A percentile compares a stretch with the other conserved stretches of the same genome.
Conservation (phyloP, 2,113 vertebrate species). For the Podiceps cristatus region DNA sequence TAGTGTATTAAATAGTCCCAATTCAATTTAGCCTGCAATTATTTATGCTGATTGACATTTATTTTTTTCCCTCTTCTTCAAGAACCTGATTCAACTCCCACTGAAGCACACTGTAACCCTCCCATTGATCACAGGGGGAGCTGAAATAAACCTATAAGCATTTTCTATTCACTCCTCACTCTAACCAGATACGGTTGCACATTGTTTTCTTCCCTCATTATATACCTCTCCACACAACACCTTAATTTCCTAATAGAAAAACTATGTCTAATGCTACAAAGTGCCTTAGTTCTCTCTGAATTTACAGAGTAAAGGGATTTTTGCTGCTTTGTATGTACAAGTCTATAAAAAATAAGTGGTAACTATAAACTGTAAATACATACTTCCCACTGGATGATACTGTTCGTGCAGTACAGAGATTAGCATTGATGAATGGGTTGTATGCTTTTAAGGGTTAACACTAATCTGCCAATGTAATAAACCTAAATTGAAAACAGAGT, state of each 20-base stretch:
- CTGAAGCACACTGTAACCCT: background rate
- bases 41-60: background rate
- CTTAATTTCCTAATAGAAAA: background rate
- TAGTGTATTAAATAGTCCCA: background rate
- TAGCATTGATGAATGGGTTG: background rate
- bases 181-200: background rate
- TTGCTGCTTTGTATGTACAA: background rate
- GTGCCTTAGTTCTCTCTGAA: background rate
- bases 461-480: slow-evolving; percentile 41
- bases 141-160: background rate
- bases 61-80: background rate
- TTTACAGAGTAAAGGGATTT: background rate
- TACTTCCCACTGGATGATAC: background rate
- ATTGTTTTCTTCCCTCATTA: background rate
- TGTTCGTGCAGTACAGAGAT: background rate
- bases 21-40: background rate
- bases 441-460: slow-evolving; percentile 40
- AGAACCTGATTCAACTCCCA: background rate
- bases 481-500: slow-evolving; percentile 34
- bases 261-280: background rate
- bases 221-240: background rate
- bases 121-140: background rate
- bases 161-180: background rate
- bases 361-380: background rate
- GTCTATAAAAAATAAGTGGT: background rate